Evolutionary conservation across 2,113 vertebrate genomes (phyloP), one percentile per base, ranked within the genome.

Genomic region (Pelecanus crispus): DNA sequence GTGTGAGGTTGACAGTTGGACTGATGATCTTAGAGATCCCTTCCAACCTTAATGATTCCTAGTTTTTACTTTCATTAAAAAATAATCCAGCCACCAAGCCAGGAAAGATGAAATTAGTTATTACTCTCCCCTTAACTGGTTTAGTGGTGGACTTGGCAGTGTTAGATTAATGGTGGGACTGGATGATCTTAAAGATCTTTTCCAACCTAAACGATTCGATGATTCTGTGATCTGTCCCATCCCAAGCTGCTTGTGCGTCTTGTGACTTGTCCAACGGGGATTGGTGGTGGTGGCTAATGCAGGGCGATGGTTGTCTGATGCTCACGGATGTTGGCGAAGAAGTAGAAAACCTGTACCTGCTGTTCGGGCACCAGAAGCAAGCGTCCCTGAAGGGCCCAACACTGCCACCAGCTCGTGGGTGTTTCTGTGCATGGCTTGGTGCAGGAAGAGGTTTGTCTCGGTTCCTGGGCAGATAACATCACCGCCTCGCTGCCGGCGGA

Each of bases 401-500:
- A 9, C 42, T 38, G 42, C 52, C 79, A 25, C 26, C 34, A 3
- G 2, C n/a, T 52, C 5, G 0, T 0, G 13, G 42, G 44, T 40
- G 13, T 68, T 38, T 40, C 52, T 47, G 9, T 12, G 13, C 8
- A 2, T 53, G 2, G 2, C 65, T 22, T 5, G 10, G 21, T 15
- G 13, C n/a, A 21, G 44, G 21, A 21, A 22, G 34, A 25, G 59
- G 14, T 40, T 40, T 47, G 50, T 25, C 58, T 42, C 7, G 0
- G 17, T 40, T 77, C 36, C 25, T 42, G 16, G n/a, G n/a, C 13
- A 15, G 50, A 28, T 26, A 18, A 44, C 5, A 16, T n/a, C 53
- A 36, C 44, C 2, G 1, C 14, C 44, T 56, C 2, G 2, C 47
- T 19, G 20, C 36, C 1, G 1, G 36, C 1, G 0, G n/a, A 53